A percentile compares a stretch with the other conserved stretches of the same genome.
Evolutionary conservation across 2,888 invertebrate genomes (phyloP).

Genomic region (Hemaris fuciformis): DNA sequence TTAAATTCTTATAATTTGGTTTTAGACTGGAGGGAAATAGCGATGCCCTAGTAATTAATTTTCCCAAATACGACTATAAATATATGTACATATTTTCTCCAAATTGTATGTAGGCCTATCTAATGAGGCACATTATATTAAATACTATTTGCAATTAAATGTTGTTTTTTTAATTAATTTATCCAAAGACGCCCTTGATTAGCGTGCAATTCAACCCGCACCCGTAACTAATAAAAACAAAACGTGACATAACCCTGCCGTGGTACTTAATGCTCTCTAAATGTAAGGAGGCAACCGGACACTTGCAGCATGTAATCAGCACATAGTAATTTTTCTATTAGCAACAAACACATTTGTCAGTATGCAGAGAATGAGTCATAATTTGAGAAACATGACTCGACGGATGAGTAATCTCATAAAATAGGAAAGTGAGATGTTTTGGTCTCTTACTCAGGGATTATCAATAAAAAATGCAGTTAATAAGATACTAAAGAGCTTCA

Average conservation of each 20-base stretch:
- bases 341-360: background rate
- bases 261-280: background rate
- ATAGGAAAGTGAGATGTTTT: background rate
- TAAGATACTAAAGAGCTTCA: background rate
- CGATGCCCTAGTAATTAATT: too few species aligned
- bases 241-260: background rate
- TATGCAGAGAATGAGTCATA: background rate
- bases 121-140: too few species aligned
- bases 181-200: background rate
- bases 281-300: background rate
- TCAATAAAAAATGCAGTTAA: background rate
- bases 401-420: background rate
- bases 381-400: background rate
- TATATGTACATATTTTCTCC: too few species aligned
- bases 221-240: background rate
- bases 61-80: too few species aligned
- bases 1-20: background rate
- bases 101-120: too few species aligned
- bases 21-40: too few species aligned
- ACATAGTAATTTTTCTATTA: constrained; percentile 5
- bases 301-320: background rate
- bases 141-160: too few species aligned
- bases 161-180: too few species aligned
- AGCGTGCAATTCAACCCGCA: background rate
- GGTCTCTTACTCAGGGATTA: too few species aligned